Evolutionary conservation across 2,888 invertebrate genomes (phyloP), one percentile per base, ranked within the genome.

Genomic region (Cyaniris semiargus): DNA sequence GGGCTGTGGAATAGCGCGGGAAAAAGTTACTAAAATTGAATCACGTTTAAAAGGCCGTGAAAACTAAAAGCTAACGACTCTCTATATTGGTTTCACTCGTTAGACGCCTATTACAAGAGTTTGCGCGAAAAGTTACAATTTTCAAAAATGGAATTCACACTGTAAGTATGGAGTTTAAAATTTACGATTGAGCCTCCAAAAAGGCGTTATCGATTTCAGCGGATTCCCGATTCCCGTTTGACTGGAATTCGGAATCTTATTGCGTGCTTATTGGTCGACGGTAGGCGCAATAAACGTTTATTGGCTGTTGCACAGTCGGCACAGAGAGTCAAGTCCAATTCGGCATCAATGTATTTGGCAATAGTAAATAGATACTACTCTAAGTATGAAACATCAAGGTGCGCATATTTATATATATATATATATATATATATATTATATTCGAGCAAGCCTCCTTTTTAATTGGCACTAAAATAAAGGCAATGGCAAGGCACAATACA

Each of bases 181-280:
- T 71, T 38, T 38, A 38, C 38, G 27, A 38, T n/a, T 8, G n/a
- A n/a, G 15, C 4, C 75, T 78, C 70, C 74, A 80, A 79, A 79
- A 77, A 58, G 7, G 8, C 21, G 8, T 2, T 7, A n/a, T 56
- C 56, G 58, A 21, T 58, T 48, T 48, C 48, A 48, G 15, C 15
- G 15, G 48, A 48, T 48, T 48, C 15, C 15, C 15, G 0, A 48
- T 15, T 48, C 48, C 15, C 4, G 53, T 53, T 15, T 18, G 48
- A 53, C 5, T 53, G 5, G 53, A 18, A 1, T 53, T 53, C 5
- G 53, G 53, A 53, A 53, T 18, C 53, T 53, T 53, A 18, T 1
- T 53, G 4, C 1, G 5, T 18, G 18, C 15, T 18, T 53, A 18
- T 53, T 18, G 15, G 48, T 53, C 18, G 18, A 53, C 0, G 18